phyloP scores from a whole-genome alignment of 2,888 invertebrate species.

The Lagria hirta region DNA sequence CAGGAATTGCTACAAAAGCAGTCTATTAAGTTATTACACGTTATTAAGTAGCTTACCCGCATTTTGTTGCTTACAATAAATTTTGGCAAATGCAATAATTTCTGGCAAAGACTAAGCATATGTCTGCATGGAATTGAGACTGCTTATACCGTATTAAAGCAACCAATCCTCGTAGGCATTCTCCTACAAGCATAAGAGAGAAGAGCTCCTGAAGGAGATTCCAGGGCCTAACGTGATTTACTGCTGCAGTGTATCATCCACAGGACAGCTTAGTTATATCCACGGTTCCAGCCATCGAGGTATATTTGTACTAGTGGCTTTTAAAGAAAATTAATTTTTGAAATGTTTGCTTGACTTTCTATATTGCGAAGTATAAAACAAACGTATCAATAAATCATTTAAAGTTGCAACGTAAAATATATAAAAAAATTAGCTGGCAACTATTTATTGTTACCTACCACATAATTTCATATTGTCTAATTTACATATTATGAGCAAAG shows the following conservation, averaged over 20 bases:
- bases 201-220: conserved; percentile 26
- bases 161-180: conserved; percentile 20
- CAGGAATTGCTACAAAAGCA: too few relatives aligned
- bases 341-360: conserved; percentile 15
- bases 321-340: conserved; percentile 26
- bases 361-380: too few relatives aligned
- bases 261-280: conserved; percentile 41
- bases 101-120: conserved; percentile 16
- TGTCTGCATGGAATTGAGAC: conserved; percentile 26
- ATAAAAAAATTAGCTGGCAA: too few relatives aligned
- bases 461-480: too few relatives aligned
- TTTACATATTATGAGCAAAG: too few relatives aligned
- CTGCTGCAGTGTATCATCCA: conserved; percentile 44
- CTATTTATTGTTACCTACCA: too few relatives aligned
- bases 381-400: too few relatives aligned
- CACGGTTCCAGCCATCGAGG: conserved; percentile 25
- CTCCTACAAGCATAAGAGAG: conserved; percentile 8
- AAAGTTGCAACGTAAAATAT: too few relatives aligned
- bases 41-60: too few relatives aligned
- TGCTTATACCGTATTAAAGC: conserved; percentile 24
- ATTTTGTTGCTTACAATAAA: conserved; percentile 9
- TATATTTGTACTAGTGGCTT: conserved; percentile 25
- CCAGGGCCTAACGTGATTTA: conserved; percentile 44
- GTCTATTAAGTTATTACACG: too few relatives aligned
- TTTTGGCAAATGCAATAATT: conserved; percentile 24